Conservation (phyloP, 1,140 invertebrate species). For the Mycetomoellerius zeteki region DNA sequence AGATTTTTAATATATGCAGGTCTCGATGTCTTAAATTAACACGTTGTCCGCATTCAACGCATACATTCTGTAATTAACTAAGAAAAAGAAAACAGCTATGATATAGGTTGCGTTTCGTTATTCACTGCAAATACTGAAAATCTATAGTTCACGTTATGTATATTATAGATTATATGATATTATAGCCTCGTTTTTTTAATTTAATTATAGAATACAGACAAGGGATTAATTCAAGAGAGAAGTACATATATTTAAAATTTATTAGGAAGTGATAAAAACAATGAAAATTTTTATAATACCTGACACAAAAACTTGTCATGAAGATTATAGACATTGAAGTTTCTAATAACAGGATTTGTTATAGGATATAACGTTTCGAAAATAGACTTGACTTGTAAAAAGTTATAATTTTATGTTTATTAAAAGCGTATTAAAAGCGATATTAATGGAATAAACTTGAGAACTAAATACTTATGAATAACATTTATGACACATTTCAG, state of each 20-base stretch:
- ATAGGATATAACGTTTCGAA: background rate
- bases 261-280: background rate
- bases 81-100: no score
- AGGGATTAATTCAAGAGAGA: background rate
- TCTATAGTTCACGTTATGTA: no score
- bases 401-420: constrained; percentile 26
- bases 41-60: no score
- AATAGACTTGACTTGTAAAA: constrained; percentile 10
- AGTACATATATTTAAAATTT: background rate
- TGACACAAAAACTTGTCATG: constrained; percentile 31
- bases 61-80: no score
- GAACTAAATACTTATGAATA: constrained; percentile 2
- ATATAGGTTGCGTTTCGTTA: no score
- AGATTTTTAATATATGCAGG: no score
- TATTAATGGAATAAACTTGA: background rate
- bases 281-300: background rate
- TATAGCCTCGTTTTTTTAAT: background rate
- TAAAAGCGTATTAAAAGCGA: constrained; percentile 8
- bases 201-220: background rate
- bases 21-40: no score
- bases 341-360: constrained; percentile 2
- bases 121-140: no score
- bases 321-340: background rate
- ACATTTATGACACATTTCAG: constrained; percentile 12
- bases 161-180: no score